A percentile compares a stretch with the other conserved stretches of the same genome.
Evolutionary conservation across 1,140 invertebrate genomes (phyloP).

Genomic region (Panulirus ornatus): DNA sequence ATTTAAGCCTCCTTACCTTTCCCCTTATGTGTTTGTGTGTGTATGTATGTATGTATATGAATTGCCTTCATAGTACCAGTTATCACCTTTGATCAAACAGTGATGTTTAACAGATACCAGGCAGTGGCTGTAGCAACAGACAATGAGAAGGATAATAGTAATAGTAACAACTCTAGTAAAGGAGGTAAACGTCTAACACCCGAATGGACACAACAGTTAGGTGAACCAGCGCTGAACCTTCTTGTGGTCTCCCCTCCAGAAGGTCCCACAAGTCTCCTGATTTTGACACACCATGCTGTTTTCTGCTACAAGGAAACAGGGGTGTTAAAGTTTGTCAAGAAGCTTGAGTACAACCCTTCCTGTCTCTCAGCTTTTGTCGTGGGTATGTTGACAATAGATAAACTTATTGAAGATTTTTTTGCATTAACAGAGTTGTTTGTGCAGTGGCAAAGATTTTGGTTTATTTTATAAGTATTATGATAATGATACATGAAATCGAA

Average conservation of each 20-base stretch:
- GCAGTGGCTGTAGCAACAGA: conserved; percentile 75
- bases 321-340: conserved; percentile 86
- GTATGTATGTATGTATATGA: no score
- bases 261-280: conserved; percentile 82
- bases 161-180: conserved; percentile 3
- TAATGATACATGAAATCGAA: no score
- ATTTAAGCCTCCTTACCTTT: no score
- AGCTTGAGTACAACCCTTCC: conserved; percentile 88
- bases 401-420: no score
- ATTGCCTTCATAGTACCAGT: no score
- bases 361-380: conserved; percentile 86
- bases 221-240: conserved; percentile 86
- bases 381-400: conserved; percentile 81
- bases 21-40: no score
- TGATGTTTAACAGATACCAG: conserved; percentile 74
- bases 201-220: conserved; percentile 88
- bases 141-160: conserved; percentile 30
- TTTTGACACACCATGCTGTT: conserved; percentile 86
- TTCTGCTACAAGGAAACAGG: conserved; percentile 88
- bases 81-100: no score
- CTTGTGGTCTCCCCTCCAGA: conserved; percentile 78
- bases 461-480: no score
- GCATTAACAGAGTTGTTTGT: no score
- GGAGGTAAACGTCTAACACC: conserved; percentile 81
- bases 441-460: no score